These are phyloP conservation scores for Harlomillsia oculata DNA, from an alignment of 1,140 invertebrate species.

Conservation along the genomic window DNA sequence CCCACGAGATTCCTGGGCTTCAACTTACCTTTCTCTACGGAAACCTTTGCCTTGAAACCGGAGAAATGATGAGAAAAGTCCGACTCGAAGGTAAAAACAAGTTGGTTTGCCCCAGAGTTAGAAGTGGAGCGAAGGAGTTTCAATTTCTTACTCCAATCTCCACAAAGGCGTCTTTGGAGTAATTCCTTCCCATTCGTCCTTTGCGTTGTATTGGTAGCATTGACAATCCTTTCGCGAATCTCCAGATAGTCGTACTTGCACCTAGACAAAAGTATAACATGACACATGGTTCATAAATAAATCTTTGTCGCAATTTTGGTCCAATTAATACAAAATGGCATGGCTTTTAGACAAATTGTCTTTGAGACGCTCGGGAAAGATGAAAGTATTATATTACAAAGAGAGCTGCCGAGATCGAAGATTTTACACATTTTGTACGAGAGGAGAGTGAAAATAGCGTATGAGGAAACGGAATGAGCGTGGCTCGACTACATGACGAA, in stretches of 20 bases:
- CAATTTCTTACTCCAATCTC: conserved; percentile 60
- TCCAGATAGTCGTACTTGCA: conserved; percentile 63
- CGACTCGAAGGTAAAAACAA: conserved; percentile 55
- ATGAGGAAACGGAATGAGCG: too few relatives aligned
- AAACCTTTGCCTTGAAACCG: conserved; percentile 57
- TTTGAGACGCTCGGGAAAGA: too few relatives aligned
- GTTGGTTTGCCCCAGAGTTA: conserved; percentile 29
- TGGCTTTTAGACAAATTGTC: too few relatives aligned
- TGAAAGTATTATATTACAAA: too few relatives aligned
- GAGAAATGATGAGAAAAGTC: conserved; percentile 62
- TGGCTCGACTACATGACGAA: too few relatives aligned
- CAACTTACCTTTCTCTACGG: conserved; percentile 57
- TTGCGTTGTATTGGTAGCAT: conserved; percentile 18
- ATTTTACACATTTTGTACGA: too few relatives aligned
- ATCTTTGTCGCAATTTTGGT: too few relatives aligned
- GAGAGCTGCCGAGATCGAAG: too few relatives aligned
- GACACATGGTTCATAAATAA: too few relatives aligned
- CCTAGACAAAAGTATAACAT: conserved; percentile 42
- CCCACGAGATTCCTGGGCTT: too few relatives aligned
- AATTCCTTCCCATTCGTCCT: conserved; percentile 25
- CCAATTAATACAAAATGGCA: too few relatives aligned
- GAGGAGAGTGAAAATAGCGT: too few relatives aligned
- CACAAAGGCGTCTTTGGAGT: conserved; percentile 49
- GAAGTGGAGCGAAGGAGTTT: conserved; percentile 58
- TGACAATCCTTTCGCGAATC: conserved; percentile 43